Evolutionary conservation across 23 tunicate genomes (phyloP).

Genomic region (Clavelina lepadiformis): DNA sequence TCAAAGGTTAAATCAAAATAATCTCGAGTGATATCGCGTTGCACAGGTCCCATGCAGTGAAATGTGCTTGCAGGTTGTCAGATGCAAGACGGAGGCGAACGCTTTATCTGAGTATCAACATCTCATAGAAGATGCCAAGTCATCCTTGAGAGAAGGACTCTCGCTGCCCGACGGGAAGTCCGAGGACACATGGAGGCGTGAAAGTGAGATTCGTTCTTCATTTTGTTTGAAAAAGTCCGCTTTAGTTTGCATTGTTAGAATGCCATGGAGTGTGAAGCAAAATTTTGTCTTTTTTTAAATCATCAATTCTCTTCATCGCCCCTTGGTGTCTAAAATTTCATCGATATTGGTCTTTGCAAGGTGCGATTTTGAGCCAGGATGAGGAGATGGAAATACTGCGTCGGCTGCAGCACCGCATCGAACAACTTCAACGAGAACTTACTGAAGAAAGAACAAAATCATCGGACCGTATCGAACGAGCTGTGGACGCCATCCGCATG

Average conservation of each 20-base stretch:
- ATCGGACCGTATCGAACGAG: conserved; percentile 19
- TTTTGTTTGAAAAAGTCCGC: too few species aligned
- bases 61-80: background rate
- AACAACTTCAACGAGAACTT: conserved; percentile 52
- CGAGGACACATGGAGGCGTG: conserved; percentile 15
- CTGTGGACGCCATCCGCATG: conserved; percentile 24
- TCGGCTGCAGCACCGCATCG: conserved; percentile 38
- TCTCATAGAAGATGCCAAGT: conserved; percentile 2
- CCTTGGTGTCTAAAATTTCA: background rate
- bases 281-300: background rate
- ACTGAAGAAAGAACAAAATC: conserved; percentile 32
- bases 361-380: conserved; percentile 1
- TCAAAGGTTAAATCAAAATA: conserved; percentile 6
- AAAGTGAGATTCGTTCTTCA: too few species aligned
- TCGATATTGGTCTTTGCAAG: background rate
- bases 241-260: too few species aligned
- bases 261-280: background rate
- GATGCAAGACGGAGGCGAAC: background rate
- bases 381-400: conserved; percentile 15
- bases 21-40: background rate
- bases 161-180: conserved; percentile 9
- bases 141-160: background rate
- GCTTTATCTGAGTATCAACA: background rate
- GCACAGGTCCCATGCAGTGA: background rate
- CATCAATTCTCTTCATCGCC: background rate